Evolutionary conservation across 2,797 vertebrate species (phyloP), one percentile per base, ranked within the genome.

Genomic region (Loris lydekkerianus): DNA sequence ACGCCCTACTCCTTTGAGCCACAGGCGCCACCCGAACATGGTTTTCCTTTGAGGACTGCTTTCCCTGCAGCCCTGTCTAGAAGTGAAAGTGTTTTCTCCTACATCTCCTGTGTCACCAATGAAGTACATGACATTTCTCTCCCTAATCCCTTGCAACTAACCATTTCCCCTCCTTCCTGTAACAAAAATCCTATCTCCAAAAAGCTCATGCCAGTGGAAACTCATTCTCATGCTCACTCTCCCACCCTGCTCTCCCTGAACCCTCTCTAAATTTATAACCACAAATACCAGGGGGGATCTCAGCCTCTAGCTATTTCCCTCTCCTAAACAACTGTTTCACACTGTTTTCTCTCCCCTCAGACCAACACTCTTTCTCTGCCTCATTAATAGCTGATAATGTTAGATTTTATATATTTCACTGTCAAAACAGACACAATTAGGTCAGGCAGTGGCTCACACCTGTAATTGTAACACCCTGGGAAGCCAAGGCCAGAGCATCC

Each of bases 161-260:
- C 15, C 25, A 80, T 31, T 53, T 81, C 10, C 60, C 63, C 21
- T 76, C 58, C 43, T 21, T 73, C 25, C 34, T 63, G 76, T 29
- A 23, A 70, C 69, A 73, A 82, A 96, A 92, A 70, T 29, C 20
- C 34, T 31, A 88, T 37, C 37, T 86, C 56, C 76, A 65, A 93
- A 93, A 53, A 31, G 7, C 6, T 73, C 56, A 18, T 34, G 27
- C 15, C 20, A 81, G 87, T 2, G 8, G 58, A 67, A 73, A 67
- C 14, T 76, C 40, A 31, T 10, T 70, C 34, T 83, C 63, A 65
- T 29, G 29, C 13, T 65, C 61, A 65, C 29, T 65, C 29, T 31
- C 63, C 27, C 63, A 31, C 29, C 63, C 63, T 1, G 20, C 7
- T 63, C 43, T 63, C 43, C 27, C 25, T 10, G 23, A 40, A 40